Evolutionary conservation across 2,888 invertebrate species (phyloP), one percentile per base, ranked within the genome.

Genomic region (Epinotia ramella): DNA sequence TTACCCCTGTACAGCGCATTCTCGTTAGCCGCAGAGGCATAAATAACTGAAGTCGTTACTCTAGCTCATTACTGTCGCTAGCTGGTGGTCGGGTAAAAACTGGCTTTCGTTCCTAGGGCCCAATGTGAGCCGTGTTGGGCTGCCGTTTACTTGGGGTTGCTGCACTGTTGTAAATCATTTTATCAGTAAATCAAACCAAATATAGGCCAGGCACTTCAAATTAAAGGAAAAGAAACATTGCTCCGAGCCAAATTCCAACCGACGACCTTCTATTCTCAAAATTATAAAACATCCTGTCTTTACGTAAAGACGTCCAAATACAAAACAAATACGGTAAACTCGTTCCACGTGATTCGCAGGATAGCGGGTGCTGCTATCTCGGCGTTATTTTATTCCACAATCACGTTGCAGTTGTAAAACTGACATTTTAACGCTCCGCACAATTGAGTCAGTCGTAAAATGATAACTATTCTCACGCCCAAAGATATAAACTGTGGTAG

Each of bases 1-100:
- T 24, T 57, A 65, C 49, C 28, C 20, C 24, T 44, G 49, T 59
- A 57, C 64, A 59, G 33, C 49, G 65, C 40, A 60, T 59, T 66
- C 70, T 75, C 65, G 65, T 75, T 75, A 75, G 65, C 70, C 18
- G 70, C 24, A 53, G 53, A 59, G 57, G 65, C 70, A 75, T 75
- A 71, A 75, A 71, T 70, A 66, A 71, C 75, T 57, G 70, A 56
- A 28, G 70, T 70, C 74, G 74, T 74, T 70, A 74, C 44, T 46
- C 40, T 49, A 33, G 20, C 69, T 24, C 49, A 65, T 40, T 70
- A 49, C 70, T 56, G 65, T 24, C 28, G 64, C 56, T 18, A 64
- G 40, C 9, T 40, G 12, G 12, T 12, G 65, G 69, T 20, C 64
- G 24, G 44, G 20, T 49, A 16, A 64, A 20, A 11, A 20, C 28